Base-by-base conservation (phyloP, 2,797 vertebrate genomes). In the Enteromius radiatus region DNA sequence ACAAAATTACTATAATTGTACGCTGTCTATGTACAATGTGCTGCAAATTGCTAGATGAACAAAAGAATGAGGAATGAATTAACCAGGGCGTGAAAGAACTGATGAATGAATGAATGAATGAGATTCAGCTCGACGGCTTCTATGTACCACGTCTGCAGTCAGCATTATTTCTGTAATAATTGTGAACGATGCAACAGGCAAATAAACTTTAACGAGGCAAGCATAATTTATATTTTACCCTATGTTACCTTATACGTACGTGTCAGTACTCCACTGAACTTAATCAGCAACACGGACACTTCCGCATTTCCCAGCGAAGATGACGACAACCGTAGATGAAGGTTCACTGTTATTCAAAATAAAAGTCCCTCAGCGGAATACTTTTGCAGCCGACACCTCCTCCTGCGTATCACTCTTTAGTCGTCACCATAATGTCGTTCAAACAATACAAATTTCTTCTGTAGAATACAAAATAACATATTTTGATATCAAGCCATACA, bases 281-380 rank as follows among this genome's bases (percentile, higher is more conserved):
- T 76, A 68, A 49, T 61, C 38, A 49, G 15, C 73, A 76, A 38
- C 14, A 61, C 2, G 0, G 28, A 0, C 38, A 49, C 74, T 83
- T 83, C 81, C 81, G 74, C 81, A 12, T 70, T 82, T 26, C 23
- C 23, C 14, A 17, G 19, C 2, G 59, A 81, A 73, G 33, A 36
- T 64, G 12, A 14, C 26, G 45, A 47, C 5, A 26, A 63, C 9
- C 15, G 1, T 8, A 31, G 23, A 38, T 11, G 1, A 2, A n/a
- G 1, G 0, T 1, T 9, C 7, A 15, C 36, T 15, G 4, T 8
- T 31, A 12, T 77, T 78, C 77, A 79, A 79, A 79, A 54, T 79
- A 79, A 79, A 79, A 79, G 77, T 68, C 28, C 33, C n/a, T 0
- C 17, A 38, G 10, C 61, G 8, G 52, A 8, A 10, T 23, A n/a